phyloP scores from a whole-genome alignment of 2,797 vertebrate genomes.

The Sphenodon punctatus region DNA sequence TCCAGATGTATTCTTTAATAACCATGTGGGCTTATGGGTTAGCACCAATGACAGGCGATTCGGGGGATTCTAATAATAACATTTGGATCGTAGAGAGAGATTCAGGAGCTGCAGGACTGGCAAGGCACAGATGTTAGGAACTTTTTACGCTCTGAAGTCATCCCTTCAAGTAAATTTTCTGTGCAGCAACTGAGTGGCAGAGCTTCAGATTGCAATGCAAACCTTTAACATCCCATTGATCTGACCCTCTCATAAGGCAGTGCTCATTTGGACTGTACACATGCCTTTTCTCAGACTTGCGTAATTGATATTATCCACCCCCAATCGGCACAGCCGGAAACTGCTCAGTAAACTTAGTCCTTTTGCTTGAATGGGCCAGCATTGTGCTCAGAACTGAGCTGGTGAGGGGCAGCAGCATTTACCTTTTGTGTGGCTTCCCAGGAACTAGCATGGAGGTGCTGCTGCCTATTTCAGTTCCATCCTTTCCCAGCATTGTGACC shows the following conservation, averaged over 20 bases:
- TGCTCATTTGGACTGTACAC: neutral
- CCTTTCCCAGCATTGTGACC: slow-evolving; percentile 76
- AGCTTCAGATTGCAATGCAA: neutral
- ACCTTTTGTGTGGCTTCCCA: neutral
- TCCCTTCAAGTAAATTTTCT: neutral
- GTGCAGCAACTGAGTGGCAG: neutral
- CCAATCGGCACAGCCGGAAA: neutral
- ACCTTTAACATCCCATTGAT: neutral
- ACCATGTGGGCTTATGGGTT: neutral
- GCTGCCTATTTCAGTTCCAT: slow-evolving; percentile 43
- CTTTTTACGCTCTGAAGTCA: neutral
- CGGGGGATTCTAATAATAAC: neutral
- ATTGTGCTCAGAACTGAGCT: neutral
- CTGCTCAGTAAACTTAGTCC: neutral
- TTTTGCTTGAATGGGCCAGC: neutral
- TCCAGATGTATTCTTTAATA: slow-evolving; percentile 46
- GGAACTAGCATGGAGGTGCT: slow-evolving; percentile 47
- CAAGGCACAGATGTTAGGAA: neutral
- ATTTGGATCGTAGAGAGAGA: neutral
- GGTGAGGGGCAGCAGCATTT: neutral
- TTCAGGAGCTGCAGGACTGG: slow-evolving; percentile 8
- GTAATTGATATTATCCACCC: neutral
- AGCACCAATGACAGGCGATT: neutral
- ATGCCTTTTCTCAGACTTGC: neutral
- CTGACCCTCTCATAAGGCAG: neutral